Conservation (phyloP, 2,888 invertebrate genomes). For the Mellilla xanthometata region DNA sequence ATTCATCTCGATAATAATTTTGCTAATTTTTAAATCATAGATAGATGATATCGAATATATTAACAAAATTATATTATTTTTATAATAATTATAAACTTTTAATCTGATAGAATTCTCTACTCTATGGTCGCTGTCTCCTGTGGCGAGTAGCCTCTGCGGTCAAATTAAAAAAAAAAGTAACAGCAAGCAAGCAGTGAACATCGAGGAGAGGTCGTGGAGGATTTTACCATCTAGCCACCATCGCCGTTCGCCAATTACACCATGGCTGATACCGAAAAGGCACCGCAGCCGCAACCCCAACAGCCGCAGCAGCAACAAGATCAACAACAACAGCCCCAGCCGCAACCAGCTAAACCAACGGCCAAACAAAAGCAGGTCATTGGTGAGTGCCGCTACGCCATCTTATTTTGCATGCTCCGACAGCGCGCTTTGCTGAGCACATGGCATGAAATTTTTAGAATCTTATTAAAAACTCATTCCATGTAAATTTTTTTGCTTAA, state of each 20-base stretch:
- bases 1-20: too few relatives aligned
- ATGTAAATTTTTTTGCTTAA: conserved; percentile 8
- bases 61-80: too few relatives aligned
- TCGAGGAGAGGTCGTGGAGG: conserved; percentile 90
- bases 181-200: conserved; percentile 85
- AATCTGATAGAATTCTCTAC: too few relatives aligned
- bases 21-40: too few relatives aligned
- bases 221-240: conserved; percentile 87
- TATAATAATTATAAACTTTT: too few relatives aligned
- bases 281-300: conserved; percentile 86
- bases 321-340: conserved; percentile 82
- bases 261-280: conserved; percentile 98
- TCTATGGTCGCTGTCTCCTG: too few relatives aligned
- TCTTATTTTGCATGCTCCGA: conserved; percentile 70
- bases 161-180: conserved; percentile 34
- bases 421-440: conserved; percentile 62
- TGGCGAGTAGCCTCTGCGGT: too few relatives aligned
- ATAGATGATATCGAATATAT: too few relatives aligned
- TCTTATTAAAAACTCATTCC: conserved; percentile 23
- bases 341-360: conserved; percentile 82
- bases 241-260: conserved; percentile 90
- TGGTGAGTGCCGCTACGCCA: conserved; percentile 86
- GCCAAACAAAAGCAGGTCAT: conserved; percentile 93
- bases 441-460: conserved; percentile 49
- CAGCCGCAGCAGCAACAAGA: conserved; percentile 87